These are phyloP conservation scores for Lithophane leautieri DNA, from an alignment of 2,888 invertebrate species.

Conservation along the genomic window DNA sequence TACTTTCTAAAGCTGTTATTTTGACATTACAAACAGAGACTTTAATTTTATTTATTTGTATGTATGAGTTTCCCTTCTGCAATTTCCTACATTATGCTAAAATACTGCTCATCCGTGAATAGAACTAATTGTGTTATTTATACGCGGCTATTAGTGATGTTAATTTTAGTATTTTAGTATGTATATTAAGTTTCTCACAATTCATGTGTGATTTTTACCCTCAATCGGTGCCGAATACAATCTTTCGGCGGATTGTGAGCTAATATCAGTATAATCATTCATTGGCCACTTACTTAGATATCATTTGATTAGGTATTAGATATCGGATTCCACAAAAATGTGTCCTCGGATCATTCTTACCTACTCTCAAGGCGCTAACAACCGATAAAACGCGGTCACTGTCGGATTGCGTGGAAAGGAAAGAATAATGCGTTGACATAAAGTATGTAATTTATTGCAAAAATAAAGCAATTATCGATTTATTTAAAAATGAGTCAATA, in stretches of 20 bases:
- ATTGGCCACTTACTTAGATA: background rate
- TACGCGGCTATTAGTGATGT: slow-evolving; percentile 34
- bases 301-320: background rate
- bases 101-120: slow-evolving; percentile 41
- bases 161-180: slow-evolving; percentile 22
- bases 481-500: too few species aligned
- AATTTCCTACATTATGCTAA: background rate
- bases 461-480: too few species aligned
- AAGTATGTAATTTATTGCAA: too few species aligned
- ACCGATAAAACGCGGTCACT: too few species aligned
- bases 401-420: too few species aligned
- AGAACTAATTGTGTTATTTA: slow-evolving; percentile 57
- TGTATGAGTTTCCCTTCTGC: slow-evolving; percentile 1
- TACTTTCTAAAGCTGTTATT: too few species aligned
- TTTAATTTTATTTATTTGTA: too few species aligned
- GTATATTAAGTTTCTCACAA: slow-evolving; percentile 7
- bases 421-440: too few species aligned
- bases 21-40: too few species aligned
- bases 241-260: background rate
- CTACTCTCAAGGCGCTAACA: background rate
- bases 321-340: background rate
- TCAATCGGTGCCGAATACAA: background rate
- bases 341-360: background rate
- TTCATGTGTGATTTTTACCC: background rate
- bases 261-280: background rate